Conservation (phyloP, 2,888 invertebrate genomes). For the Caenorhabditis afra region DNA sequence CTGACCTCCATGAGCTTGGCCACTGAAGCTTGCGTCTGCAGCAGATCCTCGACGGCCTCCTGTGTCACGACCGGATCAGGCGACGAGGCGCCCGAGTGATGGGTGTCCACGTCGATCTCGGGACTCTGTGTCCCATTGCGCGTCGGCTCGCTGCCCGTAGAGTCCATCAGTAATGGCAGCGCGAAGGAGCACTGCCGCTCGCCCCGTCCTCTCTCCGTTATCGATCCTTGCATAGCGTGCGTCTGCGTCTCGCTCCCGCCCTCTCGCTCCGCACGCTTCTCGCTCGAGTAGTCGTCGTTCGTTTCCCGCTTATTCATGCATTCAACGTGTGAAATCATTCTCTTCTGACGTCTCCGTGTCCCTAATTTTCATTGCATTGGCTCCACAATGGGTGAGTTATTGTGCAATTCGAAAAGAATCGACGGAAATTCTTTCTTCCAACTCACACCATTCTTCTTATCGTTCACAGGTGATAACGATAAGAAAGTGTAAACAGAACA, state of each 20-base stretch:
- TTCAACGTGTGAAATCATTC: slow-evolving; percentile 27
- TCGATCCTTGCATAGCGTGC: slow-evolving; percentile 39
- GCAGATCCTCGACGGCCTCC: slow-evolving; percentile 3
- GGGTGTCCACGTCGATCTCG: slow-evolving; percentile 40
- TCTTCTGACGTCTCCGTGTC: neutral
- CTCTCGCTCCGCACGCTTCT: slow-evolving; percentile 10
- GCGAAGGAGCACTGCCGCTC: slow-evolving; percentile 14
- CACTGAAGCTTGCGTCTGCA: slow-evolving; percentile 4
- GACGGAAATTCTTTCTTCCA: slow-evolving; percentile 1
- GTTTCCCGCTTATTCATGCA: slow-evolving; percentile 20
- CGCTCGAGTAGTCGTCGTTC: neutral
- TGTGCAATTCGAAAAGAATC: neutral
- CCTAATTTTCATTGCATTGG: slow-evolving; percentile 32
- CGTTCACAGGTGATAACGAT: slow-evolving; percentile 8
- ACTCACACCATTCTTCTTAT: slow-evolving; percentile 14
- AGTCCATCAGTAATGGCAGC: slow-evolving; percentile 27
- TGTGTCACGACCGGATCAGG: slow-evolving; percentile 23
- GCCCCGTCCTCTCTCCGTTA: slow-evolving; percentile 22
- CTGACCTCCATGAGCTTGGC: slow-evolving; percentile 1
- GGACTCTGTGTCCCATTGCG: slow-evolving; percentile 26
- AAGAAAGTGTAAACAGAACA: slow-evolving; percentile 38
- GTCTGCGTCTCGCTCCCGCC: slow-evolving; percentile 38
- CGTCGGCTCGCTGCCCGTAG: slow-evolving; percentile 7
- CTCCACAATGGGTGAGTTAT: slow-evolving; percentile 32
- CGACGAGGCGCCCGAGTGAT: slow-evolving; percentile 31